Evolutionary conservation across 2,797 vertebrate species (phyloP).

Genomic region (Distichodus sexfasciatus): DNA sequence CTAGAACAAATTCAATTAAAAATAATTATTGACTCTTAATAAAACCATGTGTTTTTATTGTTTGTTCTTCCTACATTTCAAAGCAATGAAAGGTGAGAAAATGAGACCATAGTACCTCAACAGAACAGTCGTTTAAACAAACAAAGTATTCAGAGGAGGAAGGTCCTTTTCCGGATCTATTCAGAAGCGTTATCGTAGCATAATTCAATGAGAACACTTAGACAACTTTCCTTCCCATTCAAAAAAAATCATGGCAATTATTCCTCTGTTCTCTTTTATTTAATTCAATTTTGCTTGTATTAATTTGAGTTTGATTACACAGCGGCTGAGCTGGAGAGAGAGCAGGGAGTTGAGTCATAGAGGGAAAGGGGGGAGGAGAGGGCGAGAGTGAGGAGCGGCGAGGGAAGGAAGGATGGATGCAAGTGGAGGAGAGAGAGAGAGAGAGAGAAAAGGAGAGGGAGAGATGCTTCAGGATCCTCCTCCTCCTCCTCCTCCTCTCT

Average conservation of each 20-base stretch:
- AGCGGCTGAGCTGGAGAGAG: conserved; percentile 21
- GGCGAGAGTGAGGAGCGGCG: conserved; percentile 25
- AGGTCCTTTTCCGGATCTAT: neutral
- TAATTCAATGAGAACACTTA: conserved; percentile 39
- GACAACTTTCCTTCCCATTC: conserved; percentile 28
- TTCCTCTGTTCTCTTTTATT: conserved; percentile 24
- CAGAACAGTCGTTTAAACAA: too few relatives aligned
- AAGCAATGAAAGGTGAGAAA: too few relatives aligned
- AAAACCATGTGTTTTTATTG: too few relatives aligned
- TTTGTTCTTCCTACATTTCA: too few relatives aligned
- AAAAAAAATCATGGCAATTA: neutral
- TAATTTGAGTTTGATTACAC: conserved; percentile 12
- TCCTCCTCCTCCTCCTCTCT: neutral
- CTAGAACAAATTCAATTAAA: too few relatives aligned
- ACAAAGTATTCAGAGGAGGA: too few relatives aligned
- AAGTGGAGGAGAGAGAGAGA: neutral
- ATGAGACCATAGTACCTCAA: too few relatives aligned
- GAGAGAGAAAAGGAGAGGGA: neutral
- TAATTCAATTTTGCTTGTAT: conserved; percentile 25
- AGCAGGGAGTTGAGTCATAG: neutral
- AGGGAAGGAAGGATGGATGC: neutral
- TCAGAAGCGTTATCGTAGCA: neutral
- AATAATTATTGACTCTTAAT: too few relatives aligned
- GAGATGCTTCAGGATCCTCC: too few relatives aligned
- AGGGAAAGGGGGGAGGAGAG: neutral